Base-by-base conservation (phyloP, 2,888 invertebrate species). In the Drosophila kanekoi region DNA sequence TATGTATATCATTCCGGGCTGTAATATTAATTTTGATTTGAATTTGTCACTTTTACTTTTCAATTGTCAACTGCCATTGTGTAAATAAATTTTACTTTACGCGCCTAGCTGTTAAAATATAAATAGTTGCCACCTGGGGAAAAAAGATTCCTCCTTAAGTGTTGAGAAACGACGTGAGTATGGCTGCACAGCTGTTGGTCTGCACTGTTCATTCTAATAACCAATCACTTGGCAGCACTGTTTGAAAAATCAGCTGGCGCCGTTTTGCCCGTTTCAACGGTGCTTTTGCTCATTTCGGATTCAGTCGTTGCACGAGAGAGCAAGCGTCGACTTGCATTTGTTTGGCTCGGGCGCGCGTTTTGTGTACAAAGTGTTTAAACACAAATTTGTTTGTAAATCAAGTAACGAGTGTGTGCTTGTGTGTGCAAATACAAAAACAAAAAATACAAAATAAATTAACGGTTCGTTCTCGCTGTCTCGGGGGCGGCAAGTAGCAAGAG, bases 371-470 rank as follows among this genome's bases (percentile, higher is more conserved):
- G 75, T 64, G 75, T 64, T 65, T 40, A 61, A 75, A 58, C 52
- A 67, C 59, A 63, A 58, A 38, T 77, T 73, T 63, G 63, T 52
- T 76, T 69, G 76, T 65, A 49, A 61, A 58, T 65, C 41, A 48
- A 69, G 33, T 47, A 56, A 48, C 63, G 52, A 58, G 40, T 59
- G 49, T 51, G 51, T 58, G 48, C 49, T 44, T 57, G 79, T 49
- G 43, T 73, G 73, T 66, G 83, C 83, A 83, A 80, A 63, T 56
- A 74, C 68, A 76, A 66, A 70, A 65, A 62, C 72, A 72, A 71
- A 65, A 71, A 60, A 67, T 20, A 76, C 56, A 73, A 73, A 72
- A 64, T 65, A 63, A 64, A 73, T 56, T 56, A 68, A 71, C 67
- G 63, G 57, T 66, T 66, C 60, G 56, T 77, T 63, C 76, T 77